Evolutionary conservation across 1,140 invertebrate species (phyloP).

Genomic region (Pseudomyrmex pallidus): DNA sequence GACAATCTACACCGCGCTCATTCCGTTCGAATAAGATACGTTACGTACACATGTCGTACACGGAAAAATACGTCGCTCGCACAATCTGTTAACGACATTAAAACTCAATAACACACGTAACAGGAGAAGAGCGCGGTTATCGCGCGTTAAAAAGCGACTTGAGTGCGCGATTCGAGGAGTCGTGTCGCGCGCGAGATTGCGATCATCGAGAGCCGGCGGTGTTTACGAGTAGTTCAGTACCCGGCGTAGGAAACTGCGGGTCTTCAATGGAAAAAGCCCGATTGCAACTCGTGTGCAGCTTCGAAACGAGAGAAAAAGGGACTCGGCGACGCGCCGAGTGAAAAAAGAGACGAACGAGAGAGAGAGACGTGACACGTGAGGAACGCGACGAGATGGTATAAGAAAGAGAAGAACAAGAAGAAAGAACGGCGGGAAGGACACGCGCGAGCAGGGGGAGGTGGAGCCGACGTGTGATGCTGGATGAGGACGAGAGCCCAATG

Average conservation of each 20-base stretch:
- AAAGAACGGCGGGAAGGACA: slow-evolving; percentile 39
- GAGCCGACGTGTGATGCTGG: slow-evolving; percentile 72
- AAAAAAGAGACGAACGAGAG: background rate
- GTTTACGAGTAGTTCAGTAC: background rate
- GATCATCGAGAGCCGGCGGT: slow-evolving; percentile 23
- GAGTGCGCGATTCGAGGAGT: slow-evolving; percentile 16
- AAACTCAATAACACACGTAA: slow-evolving; percentile 28
- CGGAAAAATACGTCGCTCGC: background rate
- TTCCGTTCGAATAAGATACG: slow-evolving; percentile 5
- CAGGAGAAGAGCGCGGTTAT: slow-evolving; percentile 3
- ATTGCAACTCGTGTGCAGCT: slow-evolving; percentile 9
- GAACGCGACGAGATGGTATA: background rate
- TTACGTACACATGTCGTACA: background rate
- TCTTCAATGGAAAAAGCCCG: slow-evolving; percentile 46
- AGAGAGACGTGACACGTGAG: background rate
- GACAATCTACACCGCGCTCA: slow-evolving; percentile 19
- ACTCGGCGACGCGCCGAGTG: background rate
- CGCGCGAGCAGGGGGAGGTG: slow-evolving; percentile 33
- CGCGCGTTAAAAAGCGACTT: slow-evolving; percentile 1
- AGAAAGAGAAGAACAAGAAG: background rate
- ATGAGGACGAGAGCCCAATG: slow-evolving; percentile 70
- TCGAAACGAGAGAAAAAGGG: slow-evolving; percentile 24
- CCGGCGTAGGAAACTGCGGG: slow-evolving; percentile 14
- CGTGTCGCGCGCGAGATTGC: slow-evolving; percentile 44
- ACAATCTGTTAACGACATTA: slow-evolving; percentile 13